Conservation (phyloP, 2,888 invertebrate species). For the Drosophila pseudotalamancana region DNA sequence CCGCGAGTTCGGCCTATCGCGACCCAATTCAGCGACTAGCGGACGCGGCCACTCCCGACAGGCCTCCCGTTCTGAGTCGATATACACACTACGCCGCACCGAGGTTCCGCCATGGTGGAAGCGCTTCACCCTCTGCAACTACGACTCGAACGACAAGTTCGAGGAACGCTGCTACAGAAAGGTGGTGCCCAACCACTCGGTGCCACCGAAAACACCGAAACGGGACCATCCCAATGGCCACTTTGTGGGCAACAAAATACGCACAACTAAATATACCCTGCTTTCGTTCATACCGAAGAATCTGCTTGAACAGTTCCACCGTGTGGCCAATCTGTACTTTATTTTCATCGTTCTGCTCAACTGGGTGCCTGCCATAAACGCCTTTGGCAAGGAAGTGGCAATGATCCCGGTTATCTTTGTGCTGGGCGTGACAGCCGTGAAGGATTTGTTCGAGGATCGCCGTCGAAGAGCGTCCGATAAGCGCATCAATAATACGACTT, state of each 20-base stretch:
- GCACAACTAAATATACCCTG: constrained; percentile 97
- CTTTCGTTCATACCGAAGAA: constrained; percentile 98
- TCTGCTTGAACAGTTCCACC: constrained; percentile 98
- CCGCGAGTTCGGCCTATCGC: constrained; percentile 84
- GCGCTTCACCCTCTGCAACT: constrained; percentile 87
- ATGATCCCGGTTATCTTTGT: constrained; percentile 98
- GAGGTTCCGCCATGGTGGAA: constrained; percentile 90
- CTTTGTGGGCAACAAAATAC: constrained; percentile 92
- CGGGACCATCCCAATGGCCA: constrained; percentile 94
- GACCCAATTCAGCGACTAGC: constrained; percentile 84
- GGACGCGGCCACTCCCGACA: constrained; percentile 91
- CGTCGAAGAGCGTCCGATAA: constrained; percentile 95
- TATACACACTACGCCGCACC: constrained; percentile 92
- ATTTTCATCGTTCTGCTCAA: constrained; percentile 97
- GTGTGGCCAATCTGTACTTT: constrained; percentile 98
- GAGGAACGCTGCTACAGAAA: constrained; percentile 89
- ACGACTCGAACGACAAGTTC: constrained; percentile 87
- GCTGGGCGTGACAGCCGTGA: constrained; percentile 95
- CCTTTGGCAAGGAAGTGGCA: constrained; percentile 97
- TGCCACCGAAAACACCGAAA: constrained; percentile 91
- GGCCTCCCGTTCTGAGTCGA: constrained; percentile 94
- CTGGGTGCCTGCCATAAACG: constrained; percentile 97
- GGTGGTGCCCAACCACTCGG: constrained; percentile 93
- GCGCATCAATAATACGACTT: constrained; percentile 96
- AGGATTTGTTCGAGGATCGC: constrained; percentile 97